phyloP scores from a whole-genome alignment of 2,888 invertebrate species.

The Sphaeridia pumilis region DNA sequence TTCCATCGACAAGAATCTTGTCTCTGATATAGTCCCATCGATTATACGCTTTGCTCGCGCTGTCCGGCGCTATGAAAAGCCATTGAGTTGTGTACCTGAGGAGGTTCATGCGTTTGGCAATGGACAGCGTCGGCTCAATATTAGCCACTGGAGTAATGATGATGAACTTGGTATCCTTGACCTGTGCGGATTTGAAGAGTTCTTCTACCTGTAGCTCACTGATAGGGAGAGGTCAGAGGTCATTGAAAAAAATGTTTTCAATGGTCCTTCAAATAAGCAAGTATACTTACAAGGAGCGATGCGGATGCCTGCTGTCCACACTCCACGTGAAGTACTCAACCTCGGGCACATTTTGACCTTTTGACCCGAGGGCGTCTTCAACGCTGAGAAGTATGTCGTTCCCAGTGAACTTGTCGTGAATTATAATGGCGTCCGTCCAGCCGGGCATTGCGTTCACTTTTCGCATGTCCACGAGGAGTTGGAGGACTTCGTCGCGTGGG shows the following conservation, averaged over 20 bases:
- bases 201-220: conserved; percentile 29
- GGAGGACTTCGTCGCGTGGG: conserved; percentile 60
- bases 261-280: neutral
- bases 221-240: neutral
- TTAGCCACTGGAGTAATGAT: conserved; percentile 22
- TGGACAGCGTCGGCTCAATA: conserved; percentile 24
- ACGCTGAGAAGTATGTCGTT: conserved; percentile 21
- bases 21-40: conserved; percentile 25
- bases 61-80: conserved; percentile 63
- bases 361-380: conserved; percentile 13
- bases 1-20: conserved; percentile 55
- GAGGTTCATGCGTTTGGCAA: conserved; percentile 50
- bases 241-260: neutral
- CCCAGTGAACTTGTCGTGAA: conserved; percentile 61
- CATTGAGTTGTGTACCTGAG: conserved; percentile 64
- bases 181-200: conserved; percentile 17
- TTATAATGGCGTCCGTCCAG: conserved; percentile 59
- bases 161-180: conserved; percentile 22
- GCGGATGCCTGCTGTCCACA: conserved; percentile 25
- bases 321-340: conserved; percentile 22
- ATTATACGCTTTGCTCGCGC: conserved; percentile 38
- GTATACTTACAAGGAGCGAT: conserved; percentile 24
- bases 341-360: conserved; percentile 11
- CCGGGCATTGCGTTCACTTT: conserved; percentile 33
- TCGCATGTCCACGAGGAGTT: conserved; percentile 62